Percentiles rank a stretch among this genome's conserved stretches.
Evolutionary conservation across 1,140 invertebrate genomes (phyloP).

Genomic region (Panagrolaimus sp.): DNA sequence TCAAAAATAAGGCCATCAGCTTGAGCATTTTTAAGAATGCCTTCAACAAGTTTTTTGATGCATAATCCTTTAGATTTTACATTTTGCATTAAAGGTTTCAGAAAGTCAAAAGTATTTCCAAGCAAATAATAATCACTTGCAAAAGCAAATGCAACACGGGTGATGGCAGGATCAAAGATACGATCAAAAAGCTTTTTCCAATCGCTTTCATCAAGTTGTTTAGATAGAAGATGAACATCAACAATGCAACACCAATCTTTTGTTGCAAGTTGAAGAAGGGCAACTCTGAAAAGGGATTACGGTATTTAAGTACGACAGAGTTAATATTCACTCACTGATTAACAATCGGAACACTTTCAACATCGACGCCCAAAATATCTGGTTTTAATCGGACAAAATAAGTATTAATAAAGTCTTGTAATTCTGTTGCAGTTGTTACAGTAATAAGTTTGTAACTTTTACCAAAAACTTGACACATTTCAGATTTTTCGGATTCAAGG

Average conservation of each 20-base stretch:
- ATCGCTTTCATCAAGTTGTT: neutral
- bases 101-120: neutral
- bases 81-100: neutral
- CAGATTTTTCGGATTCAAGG: too few species aligned
- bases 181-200: neutral
- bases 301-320: too few species aligned
- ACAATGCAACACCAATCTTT: neutral
- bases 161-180: neutral
- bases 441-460: too few species aligned
- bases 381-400: too few species aligned
- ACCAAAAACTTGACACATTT: too few species aligned
- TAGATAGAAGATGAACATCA: neutral
- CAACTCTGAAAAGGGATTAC: neutral
- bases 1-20: neutral
- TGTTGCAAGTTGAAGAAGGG: neutral
- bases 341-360: too few species aligned
- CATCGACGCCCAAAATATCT: too few species aligned
- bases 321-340: too few species aligned
- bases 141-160: neutral
- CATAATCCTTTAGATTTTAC: neutral
- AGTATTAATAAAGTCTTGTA: too few species aligned
- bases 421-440: too few species aligned
- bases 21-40: neutral
- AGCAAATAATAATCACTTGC: neutral
- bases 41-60: neutral